These are phyloP conservation scores for Mamestra configurata DNA, from an alignment of 1,140 invertebrate genomes.

Conservation along the genomic window DNA sequence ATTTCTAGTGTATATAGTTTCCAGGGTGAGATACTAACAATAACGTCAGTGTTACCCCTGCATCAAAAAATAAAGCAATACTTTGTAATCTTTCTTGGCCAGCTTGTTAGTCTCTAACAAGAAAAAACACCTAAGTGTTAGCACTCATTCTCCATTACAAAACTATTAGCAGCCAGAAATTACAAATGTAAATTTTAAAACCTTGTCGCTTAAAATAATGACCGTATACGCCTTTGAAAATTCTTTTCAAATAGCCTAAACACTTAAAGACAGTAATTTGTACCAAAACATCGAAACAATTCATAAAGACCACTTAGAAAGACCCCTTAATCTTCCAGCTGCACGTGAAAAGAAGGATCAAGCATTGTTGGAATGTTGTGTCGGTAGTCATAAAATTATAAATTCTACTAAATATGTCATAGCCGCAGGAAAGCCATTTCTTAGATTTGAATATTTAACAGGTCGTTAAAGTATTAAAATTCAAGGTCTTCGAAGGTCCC, in stretches of 20 bases:
- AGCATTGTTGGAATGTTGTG: slow-evolving; percentile 21
- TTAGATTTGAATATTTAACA: slow-evolving; percentile 70
- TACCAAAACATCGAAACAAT: slow-evolving; percentile 57
- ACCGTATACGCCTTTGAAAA: slow-evolving; percentile 56
- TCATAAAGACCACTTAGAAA: slow-evolving; percentile 4
- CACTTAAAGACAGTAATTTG: slow-evolving; percentile 69
- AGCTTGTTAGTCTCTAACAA: slow-evolving; percentile 2
- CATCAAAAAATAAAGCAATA: no score
- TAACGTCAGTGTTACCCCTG: no score
- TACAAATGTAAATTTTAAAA: slow-evolving; percentile 45
- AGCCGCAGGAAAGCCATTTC: slow-evolving; percentile 64
- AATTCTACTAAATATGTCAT: slow-evolving; percentile 70
- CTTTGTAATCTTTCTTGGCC: neutral
- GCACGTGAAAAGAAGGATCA: slow-evolving; percentile 13
- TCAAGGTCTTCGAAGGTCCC: slow-evolving; percentile 42
- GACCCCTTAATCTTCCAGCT: neutral
- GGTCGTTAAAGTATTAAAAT: slow-evolving; percentile 41
- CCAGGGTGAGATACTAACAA: no score
- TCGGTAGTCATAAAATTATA: slow-evolving; percentile 71
- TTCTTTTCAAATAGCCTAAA: slow-evolving; percentile 68
- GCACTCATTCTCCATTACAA: neutral
- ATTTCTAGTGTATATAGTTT: no score
- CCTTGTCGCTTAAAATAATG: slow-evolving; percentile 63
- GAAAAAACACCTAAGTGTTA: neutral
- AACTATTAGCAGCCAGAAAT: slow-evolving; percentile 6